These are phyloP conservation scores for Eremophila alpestris DNA, from an alignment of 2,797 vertebrate genomes.

Conservation along the genomic window DNA sequence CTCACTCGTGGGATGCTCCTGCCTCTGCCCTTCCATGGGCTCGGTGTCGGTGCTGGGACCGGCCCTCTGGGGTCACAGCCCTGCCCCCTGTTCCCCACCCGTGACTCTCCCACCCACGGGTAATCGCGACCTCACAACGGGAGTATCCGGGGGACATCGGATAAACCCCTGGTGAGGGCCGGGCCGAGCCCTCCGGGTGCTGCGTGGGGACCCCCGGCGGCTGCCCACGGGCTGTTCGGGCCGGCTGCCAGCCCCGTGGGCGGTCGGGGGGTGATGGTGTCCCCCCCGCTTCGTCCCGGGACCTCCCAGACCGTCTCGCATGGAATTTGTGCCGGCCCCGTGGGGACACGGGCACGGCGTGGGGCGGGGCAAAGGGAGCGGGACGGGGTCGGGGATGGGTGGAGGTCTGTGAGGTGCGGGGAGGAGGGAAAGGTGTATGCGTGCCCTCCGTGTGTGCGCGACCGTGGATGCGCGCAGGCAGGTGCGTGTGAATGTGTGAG, in stretches of 20 bases:
- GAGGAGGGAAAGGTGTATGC: accelerated
- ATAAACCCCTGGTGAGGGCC: neutral
- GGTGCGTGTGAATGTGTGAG: neutral
- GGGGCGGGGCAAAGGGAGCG: too few species aligned
- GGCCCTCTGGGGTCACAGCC: neutral
- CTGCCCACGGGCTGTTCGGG: neutral
- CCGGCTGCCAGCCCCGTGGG: neutral
- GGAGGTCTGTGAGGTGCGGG: neutral
- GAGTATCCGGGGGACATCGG: accelerated
- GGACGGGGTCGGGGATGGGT: neutral
- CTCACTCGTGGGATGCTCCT: neutral
- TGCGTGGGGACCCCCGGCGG: neutral
- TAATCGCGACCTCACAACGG: neutral
- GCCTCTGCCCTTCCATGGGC: neutral
- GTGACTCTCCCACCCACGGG: neutral
- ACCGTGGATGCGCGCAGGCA: too few species aligned
- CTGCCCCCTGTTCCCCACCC: neutral
- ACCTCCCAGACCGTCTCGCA: neutral
- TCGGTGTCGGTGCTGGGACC: accelerated
- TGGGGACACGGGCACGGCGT: too few species aligned
- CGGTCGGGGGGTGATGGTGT: accelerated
- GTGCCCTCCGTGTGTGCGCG: neutral
- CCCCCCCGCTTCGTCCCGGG: accelerated
- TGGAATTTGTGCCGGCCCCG: neutral
- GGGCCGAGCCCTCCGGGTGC: neutral